Evolutionary conservation across 2,888 invertebrate genomes (phyloP), one percentile per base, ranked within the genome.

Genomic region (Halocaridina rubra): DNA sequence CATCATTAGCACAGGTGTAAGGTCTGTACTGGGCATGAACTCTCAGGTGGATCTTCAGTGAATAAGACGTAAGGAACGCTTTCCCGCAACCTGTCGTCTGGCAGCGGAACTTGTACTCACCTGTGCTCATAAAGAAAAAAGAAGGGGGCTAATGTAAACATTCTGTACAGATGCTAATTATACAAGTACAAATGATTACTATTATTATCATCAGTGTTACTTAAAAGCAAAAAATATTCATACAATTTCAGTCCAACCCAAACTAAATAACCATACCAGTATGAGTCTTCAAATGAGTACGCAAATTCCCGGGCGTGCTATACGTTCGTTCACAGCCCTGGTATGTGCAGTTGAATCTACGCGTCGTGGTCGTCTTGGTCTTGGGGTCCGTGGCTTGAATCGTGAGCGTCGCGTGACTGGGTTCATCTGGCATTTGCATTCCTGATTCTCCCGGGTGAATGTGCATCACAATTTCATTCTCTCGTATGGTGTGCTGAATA

Each of bases 261-360:
- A 53, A 53, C 2, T 53, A 13, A 53, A 10, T 13, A 10, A 53
- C 16, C 16, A 4, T 53, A 97, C 98, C 98, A 94, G 95, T 96
- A 90, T 98, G 98, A 81, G 97, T 97, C 93, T 98, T 98, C 93
- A 97, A 94, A 92, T 98, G 98, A 86, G 98, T 98, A 90, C 97
- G 94, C 89, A 98, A 93, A 92, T 98, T 98, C 77, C 98, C 98
- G 89, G 96, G 95, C 5, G 98, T 98, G 90, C 97, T 97, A 91
- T 98, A 98, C 80, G 96, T 96, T 89, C 97, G 93, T 88, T 93
- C 93, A 91, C 98, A 98, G 19, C 96, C 96, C 87, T 95, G 95
- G 91, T 95, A 97, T 91, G 97, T 96, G 92, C 98, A 98, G 90
- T 93, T 94, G 91, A 96, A 97, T 30, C 89, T 86, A 16, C 71